A percentile compares a stretch with the other conserved stretches of the same genome.
Evolutionary conservation across 2,888 invertebrate genomes (phyloP).

Genomic region (Orthosia cruda): DNA sequence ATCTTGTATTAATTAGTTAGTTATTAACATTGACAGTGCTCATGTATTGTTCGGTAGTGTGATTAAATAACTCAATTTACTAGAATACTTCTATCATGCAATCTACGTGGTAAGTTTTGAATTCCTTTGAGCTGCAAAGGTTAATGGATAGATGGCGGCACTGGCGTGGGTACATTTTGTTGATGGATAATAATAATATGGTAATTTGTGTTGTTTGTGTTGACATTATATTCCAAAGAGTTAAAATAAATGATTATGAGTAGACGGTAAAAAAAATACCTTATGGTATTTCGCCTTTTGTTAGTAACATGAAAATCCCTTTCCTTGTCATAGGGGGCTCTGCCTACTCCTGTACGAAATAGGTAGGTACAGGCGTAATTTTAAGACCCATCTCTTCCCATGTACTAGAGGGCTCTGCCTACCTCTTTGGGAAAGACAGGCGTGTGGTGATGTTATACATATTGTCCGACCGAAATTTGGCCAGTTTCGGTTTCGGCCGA

Average conservation of each 20-base stretch:
- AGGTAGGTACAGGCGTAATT: too few species aligned
- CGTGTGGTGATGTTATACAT: not conserved
- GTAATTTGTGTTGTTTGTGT: not conserved
- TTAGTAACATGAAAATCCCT: not conserved
- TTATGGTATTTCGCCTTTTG: not conserved
- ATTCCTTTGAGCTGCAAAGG: constrained; percentile 21
- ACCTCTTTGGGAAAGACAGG: not conserved
- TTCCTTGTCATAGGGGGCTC: not conserved
- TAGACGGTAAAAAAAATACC: too few species aligned
- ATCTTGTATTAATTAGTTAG: not conserved
- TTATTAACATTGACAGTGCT: not conserved
- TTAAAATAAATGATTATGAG: not conserved
- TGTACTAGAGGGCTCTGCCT: not conserved
- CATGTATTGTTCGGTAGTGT: not conserved
- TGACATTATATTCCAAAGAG: not conserved
- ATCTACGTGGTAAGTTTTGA: constrained; percentile 40
- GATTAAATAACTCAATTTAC: not conserved
- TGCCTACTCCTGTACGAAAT: not conserved
- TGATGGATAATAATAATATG: not conserved
- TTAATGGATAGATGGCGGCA: constrained; percentile 56
- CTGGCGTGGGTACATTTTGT: not conserved
- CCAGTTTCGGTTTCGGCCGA: too few species aligned
- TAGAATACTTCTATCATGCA: not conserved
- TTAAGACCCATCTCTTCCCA: not conserved
- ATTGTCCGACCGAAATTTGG: too few species aligned